Evolutionary conservation across 2,888 invertebrate genomes (phyloP), one percentile per base, ranked within the genome.

Genomic region (Drosophila mulleri): DNA sequence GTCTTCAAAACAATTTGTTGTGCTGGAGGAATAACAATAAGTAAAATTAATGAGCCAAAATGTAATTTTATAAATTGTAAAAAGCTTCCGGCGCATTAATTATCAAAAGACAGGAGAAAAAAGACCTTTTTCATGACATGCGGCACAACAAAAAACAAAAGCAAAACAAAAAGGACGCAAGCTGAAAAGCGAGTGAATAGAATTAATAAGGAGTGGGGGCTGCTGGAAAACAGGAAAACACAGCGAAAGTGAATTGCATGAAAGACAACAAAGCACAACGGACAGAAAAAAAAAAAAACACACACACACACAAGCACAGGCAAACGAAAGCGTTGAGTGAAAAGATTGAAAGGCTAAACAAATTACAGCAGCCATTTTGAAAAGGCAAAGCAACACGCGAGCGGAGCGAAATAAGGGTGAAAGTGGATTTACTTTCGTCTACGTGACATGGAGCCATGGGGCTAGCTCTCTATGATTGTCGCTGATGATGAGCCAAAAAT

Each of bases 351-450:
- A 79, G 83, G 78, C 81, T 82, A 87, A 87, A 81, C 88, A 84
- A 88, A 86, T 86, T 86, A 83, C 80, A 80, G 81, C 78, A 71
- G 85, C 88, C 87, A 88, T 88, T 88, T 88, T 88, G 80, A 67
- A 67, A 65, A 67, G 67, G 67, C 61, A 61, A 63, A 77, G 60
- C 57, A 37, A 52, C 37, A 53, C 32, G 52, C 54, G 41, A 44
- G 32, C 44, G n/a, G 47, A 63, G 53, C 67, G 59, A 72, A 81
- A 80, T 72, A 86, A 83, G 88, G 88, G 90, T 88, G 90, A 90
- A 88, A 88, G 88, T 88, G 79, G 80, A 88, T 75, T 85, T 90
- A 90, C 88, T 90, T 89, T 90, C 87, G 76, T 78, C 85, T 82
- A 78, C 79, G 76, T 78, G 79, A 77, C 79, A 81, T 75, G 69